phyloP scores from a whole-genome alignment of 2,113 vertebrate species.

The Ophiodon elongatus region DNA sequence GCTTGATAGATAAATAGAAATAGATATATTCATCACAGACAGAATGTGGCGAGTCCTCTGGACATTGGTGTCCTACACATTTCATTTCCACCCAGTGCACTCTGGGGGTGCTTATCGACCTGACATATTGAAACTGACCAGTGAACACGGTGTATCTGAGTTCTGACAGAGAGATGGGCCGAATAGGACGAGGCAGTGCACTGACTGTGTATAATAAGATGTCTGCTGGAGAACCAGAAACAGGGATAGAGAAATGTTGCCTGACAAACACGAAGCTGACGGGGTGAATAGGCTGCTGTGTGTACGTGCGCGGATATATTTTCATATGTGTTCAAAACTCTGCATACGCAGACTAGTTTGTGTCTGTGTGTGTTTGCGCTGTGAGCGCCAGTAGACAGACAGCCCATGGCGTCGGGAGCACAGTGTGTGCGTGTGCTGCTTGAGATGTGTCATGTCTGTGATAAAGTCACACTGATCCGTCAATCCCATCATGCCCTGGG shows the following conservation, averaged over 20 bases:
- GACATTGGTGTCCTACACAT: conserved; percentile 29
- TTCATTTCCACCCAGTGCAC: conserved; percentile 43
- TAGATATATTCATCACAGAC: not conserved
- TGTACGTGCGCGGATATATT: not conserved
- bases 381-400: conserved; percentile 31
- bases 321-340: conserved; percentile 13
- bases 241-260: conserved; percentile 22
- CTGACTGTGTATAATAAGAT: conserved; percentile 65
- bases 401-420: conserved; percentile 42
- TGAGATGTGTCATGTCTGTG: conserved; percentile 72
- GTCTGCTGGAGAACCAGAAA: conserved; percentile 39
- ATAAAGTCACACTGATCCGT: conserved; percentile 73
- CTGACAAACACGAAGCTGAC: conserved; percentile 27
- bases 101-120: conserved; percentile 38
- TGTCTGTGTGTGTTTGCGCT: conserved; percentile 15
- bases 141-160: conserved; percentile 41
- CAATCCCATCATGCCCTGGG: conserved; percentile 69
- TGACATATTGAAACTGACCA: conserved; percentile 75
- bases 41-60: not conserved
- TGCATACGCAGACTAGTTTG: conserved; percentile 15
- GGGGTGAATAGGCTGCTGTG: conserved; percentile 1
- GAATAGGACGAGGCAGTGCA: conserved; percentile 56
- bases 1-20: not conserved
- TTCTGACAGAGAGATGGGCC: conserved; percentile 57
- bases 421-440: conserved; percentile 41